Base-by-base conservation (phyloP, 2,113 vertebrate species). In the Pavo muticus region DNA sequence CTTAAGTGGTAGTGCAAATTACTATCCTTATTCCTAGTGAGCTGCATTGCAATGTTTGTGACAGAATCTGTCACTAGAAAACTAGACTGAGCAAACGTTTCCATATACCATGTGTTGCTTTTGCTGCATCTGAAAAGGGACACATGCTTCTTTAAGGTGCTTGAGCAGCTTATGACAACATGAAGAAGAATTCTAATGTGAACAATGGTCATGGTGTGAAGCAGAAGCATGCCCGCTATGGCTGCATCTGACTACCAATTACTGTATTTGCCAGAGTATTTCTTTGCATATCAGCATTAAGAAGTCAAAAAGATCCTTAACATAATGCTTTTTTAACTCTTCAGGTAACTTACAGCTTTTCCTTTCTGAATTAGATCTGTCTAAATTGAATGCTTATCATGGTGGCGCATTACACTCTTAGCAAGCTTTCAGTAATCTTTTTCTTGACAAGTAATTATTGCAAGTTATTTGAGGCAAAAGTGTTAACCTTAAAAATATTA, bases 261-360 rank as follows among this genome's bases (percentile, higher is more conserved):
- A 21, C 73, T 78, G 35, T 68, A 40, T 64, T 93, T 77, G 50
- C 48, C 24, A 11, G 4, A 79, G 75, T 50, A 48, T 19, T 82
- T 82, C 30, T 45, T 84, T 84, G 47, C 21, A 5, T 42, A 24
- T 76, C 44, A 82, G 35, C 32, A 59, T 84, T 72, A 76, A 60
- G 47, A 84, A 75, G 8, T 7, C 4, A 84, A 35, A 82, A 54
- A 30, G 15, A 30, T 30, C 27, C 90, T 72, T 54, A 45, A 75
- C 50, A 82, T 72, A 72, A 19, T 90, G 47, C 24, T 42, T 70
- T 64, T 12, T 72, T 76, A 76, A 83, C 59, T 91, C 50, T 79
- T 82, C 59, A 72, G 63, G 27, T 93, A 71, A 45, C 47, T 75
- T 91, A 48, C 5, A 78, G 16, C 15, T 94, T 91, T 91, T 90